Evolutionary conservation across 2,113 vertebrate species (phyloP).

Genomic region (Tachysurus vachellii): DNA sequence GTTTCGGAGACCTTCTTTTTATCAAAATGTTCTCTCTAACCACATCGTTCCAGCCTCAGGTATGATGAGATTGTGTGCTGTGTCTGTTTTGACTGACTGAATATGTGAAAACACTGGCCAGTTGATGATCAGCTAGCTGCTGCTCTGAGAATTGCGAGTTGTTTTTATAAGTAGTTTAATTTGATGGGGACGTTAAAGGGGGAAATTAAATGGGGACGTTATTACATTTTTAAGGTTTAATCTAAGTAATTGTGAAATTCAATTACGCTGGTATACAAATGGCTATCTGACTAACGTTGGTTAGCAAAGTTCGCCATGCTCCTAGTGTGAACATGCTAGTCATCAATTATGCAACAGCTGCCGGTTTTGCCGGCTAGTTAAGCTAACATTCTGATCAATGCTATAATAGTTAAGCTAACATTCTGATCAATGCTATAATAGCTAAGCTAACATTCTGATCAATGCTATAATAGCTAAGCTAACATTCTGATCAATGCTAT

Average conservation of each 20-base stretch:
- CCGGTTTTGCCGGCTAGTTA: background rate
- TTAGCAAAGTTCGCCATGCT: background rate
- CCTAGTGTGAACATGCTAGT: too few species aligned
- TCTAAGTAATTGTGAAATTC: background rate
- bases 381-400: too few species aligned
- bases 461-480: too few species aligned
- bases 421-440: too few species aligned
- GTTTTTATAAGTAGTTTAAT: background rate
- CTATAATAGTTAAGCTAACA: too few species aligned
- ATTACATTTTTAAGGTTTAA: background rate
- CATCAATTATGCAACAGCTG: background rate
- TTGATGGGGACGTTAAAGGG: too few species aligned
- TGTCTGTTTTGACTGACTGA: background rate
- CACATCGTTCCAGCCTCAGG: conserved; percentile 44
- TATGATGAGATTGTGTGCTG: background rate
- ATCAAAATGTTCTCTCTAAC: conserved; percentile 36
- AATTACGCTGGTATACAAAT: background rate
- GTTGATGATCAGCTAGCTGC: background rate
- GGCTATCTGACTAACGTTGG: background rate
- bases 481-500: too few species aligned
- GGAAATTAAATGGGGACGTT: too few species aligned
- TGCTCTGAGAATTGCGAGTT: background rate
- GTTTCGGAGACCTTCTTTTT: background rate
- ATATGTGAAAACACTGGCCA: background rate
- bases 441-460: too few species aligned